These are phyloP conservation scores for Sphaerophoria rueppellii DNA, from an alignment of 2,888 invertebrate genomes.

Conservation along the genomic window DNA sequence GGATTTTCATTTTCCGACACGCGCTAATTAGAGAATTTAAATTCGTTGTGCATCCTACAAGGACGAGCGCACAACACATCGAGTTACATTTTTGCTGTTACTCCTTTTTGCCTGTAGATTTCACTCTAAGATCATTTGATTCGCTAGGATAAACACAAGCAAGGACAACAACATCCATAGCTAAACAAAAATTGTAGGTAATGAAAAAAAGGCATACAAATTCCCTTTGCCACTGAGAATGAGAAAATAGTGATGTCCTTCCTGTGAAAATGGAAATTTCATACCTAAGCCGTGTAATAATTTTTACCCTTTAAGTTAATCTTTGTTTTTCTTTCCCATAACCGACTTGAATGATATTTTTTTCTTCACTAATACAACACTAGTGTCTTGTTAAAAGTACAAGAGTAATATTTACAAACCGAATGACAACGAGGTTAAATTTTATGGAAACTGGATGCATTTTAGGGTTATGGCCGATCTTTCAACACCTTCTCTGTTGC, in stretches of 20 bases:
- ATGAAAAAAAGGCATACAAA: conserved; percentile 1
- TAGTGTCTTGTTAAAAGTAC: too few species aligned
- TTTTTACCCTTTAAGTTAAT: conserved; percentile 35
- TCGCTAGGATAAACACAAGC: conserved; percentile 11
- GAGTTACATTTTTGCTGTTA: not conserved
- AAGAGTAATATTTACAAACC: too few species aligned
- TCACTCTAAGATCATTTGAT: conserved; percentile 11
- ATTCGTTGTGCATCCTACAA: conserved; percentile 25
- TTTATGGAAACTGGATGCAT: conserved; percentile 27
- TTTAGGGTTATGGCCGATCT: conserved; percentile 15
- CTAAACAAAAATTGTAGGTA: not conserved
- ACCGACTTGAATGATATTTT: not conserved
- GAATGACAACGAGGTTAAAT: not conserved
- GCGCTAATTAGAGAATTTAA: conserved; percentile 56
- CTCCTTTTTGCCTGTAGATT: not conserved
- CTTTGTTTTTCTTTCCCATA: conserved; percentile 9
- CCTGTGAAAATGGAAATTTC: conserved; percentile 32
- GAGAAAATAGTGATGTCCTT: conserved; percentile 12
- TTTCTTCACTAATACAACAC: not conserved
- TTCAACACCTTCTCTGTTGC: conserved; percentile 13
- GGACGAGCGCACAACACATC: too few species aligned
- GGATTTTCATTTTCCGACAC: conserved; percentile 49
- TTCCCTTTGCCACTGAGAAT: not conserved
- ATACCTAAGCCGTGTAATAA: conserved; percentile 8
- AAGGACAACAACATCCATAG: conserved; percentile 11